phyloP scores from a whole-genome alignment of 2,113 vertebrate genomes.

The Xenus cinereus region DNA sequence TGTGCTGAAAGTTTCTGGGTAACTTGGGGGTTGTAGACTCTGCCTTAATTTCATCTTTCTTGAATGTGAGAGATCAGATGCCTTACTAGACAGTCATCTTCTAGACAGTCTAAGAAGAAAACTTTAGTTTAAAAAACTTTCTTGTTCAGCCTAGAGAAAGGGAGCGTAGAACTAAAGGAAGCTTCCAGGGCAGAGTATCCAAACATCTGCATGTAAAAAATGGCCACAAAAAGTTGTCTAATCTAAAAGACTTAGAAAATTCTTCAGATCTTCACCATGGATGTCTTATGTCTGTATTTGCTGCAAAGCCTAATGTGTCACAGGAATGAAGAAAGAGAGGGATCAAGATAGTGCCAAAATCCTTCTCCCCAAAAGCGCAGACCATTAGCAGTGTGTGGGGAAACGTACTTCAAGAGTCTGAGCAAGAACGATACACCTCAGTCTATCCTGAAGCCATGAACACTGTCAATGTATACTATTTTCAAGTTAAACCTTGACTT shows the following conservation, averaged over 20 bases:
- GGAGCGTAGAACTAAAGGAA: neutral
- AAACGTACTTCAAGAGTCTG: rapidly evolving
- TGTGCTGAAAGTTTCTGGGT: neutral
- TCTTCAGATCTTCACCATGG: neutral
- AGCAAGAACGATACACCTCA: neutral
- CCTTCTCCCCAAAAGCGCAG: neutral
- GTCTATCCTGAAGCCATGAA: neutral
- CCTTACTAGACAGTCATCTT: neutral
- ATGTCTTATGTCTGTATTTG: neutral
- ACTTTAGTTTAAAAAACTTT: neutral
- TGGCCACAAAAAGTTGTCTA: neutral
- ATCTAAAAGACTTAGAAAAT: neutral
- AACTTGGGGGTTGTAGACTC: neutral
- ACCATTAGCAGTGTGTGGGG: rapidly evolving
- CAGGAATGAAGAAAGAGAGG: neutral
- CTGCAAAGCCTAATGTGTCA: rapidly evolving
- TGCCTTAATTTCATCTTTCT: neutral
- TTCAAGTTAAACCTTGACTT: neutral
- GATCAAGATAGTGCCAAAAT: neutral
- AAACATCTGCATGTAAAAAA: neutral
- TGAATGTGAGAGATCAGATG: neutral
- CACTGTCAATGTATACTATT: neutral
- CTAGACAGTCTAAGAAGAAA: neutral
- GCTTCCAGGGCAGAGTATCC: neutral
- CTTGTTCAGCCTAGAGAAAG: neutral